Evolutionary conservation across 2,113 vertebrate species (phyloP).

Genomic region (Egretta garzetta): DNA sequence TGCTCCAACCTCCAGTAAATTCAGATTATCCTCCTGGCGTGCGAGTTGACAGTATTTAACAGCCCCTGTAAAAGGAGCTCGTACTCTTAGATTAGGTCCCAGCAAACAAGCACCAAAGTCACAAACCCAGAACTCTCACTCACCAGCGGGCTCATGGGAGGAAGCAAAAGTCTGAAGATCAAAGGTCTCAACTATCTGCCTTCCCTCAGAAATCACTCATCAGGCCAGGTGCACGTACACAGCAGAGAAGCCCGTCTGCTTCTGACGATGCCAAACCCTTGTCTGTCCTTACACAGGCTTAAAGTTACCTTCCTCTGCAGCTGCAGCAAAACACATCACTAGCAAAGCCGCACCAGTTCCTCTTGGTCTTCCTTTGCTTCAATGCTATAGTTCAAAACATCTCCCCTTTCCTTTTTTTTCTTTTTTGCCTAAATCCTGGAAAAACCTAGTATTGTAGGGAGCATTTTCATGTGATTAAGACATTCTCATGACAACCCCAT

Average conservation of each 20-base stretch:
- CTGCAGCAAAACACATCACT: background rate
- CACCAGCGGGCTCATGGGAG: background rate
- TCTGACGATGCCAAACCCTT: background rate
- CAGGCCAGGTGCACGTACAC: background rate
- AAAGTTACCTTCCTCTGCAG: background rate
- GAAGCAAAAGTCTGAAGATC: background rate
- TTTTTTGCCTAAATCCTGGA: background rate
- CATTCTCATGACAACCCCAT: background rate
- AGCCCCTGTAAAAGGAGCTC: background rate
- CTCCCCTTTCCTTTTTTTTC: background rate
- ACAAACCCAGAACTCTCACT: background rate
- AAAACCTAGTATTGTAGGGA: background rate
- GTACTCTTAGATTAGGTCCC: background rate
- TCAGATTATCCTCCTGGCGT: background rate
- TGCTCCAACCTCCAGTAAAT: background rate
- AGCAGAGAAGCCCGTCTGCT: background rate
- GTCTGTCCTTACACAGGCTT: background rate
- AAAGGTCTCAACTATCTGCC: constrained; percentile 1
- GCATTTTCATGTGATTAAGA: background rate
- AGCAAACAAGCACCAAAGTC: background rate
- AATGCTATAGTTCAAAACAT: background rate
- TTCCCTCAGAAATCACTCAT: background rate
- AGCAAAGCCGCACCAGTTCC: background rate
- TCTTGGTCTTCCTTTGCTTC: background rate
- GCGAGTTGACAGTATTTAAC: background rate